Percentiles rank a stretch among this genome's conserved stretches.
Evolutionary conservation across 2,113 vertebrate species (phyloP).

Genomic region (Ramphastos sulfuratus): DNA sequence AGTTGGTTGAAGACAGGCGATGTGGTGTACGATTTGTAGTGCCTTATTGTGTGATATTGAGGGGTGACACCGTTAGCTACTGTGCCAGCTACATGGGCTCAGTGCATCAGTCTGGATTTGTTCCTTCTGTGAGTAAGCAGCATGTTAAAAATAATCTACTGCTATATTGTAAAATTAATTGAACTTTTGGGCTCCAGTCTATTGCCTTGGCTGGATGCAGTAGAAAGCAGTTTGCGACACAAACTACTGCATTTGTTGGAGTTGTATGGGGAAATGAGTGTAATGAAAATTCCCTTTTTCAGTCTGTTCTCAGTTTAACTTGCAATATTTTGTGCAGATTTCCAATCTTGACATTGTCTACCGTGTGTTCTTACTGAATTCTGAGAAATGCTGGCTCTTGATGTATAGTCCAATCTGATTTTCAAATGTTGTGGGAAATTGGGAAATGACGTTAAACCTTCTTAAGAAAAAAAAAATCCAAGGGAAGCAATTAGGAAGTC

Average conservation of each 20-base stretch:
- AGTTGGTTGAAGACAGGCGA: neutral
- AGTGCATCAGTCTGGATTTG: neutral
- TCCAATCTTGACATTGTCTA: neutral
- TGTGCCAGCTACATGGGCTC: neutral
- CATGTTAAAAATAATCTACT: neutral
- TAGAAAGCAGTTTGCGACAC: neutral
- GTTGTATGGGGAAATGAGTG: neutral
- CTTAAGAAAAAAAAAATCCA: neutral
- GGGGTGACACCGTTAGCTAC: neutral
- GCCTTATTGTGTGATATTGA: neutral
- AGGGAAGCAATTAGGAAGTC: neutral
- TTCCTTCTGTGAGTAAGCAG: neutral
- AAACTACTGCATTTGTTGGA: neutral
- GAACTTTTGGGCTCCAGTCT: neutral
- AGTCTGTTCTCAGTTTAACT: neutral
- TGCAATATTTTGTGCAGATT: neutral
- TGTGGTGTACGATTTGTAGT: neutral
- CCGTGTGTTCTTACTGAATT: neutral
- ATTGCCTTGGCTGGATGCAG: neutral
- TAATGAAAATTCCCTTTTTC: neutral
- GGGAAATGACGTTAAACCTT: neutral
- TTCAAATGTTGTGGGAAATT: neutral
- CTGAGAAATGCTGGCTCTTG: neutral
- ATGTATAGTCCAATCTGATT: neutral
- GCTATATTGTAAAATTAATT: neutral